These are phyloP conservation scores for Pachyseris speciosa DNA, from an alignment of 64 coral and sea anemone species.

Conservation along the genomic window DNA sequence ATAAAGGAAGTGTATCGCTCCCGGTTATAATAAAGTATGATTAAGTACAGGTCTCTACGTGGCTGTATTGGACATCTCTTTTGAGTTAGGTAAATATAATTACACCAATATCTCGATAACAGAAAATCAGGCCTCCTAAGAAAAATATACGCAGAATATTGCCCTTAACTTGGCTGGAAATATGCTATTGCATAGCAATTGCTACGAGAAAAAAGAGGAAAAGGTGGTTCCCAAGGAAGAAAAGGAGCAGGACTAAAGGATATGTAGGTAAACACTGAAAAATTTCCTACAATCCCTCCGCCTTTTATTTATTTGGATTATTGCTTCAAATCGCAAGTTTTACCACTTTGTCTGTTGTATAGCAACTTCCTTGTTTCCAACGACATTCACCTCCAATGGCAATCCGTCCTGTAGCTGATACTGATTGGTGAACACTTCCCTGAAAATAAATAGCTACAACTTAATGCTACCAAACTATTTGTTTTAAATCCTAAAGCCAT, in stretches of 20 bases:
- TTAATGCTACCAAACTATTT: background rate
- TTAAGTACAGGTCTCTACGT: no score
- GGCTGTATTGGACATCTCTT: no score
- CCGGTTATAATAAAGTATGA: no score
- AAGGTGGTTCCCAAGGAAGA: background rate
- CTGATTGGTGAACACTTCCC: slow-evolving; percentile 2
- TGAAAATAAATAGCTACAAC: background rate
- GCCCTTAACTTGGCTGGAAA: background rate
- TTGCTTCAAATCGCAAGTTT: background rate
- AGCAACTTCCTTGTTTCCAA: slow-evolving; percentile 11
- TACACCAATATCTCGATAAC: background rate
- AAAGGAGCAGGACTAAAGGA: background rate
- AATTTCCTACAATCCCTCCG: background rate
- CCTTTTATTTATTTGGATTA: background rate
- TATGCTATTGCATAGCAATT: no score
- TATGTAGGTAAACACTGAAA: background rate
- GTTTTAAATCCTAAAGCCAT: no score
- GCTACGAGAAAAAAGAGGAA: background rate
- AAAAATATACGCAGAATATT: background rate
- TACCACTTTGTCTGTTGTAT: background rate
- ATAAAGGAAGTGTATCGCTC: no score
- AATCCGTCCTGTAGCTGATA: background rate
- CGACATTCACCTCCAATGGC: slow-evolving; percentile 7
- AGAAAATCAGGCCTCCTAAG: background rate
- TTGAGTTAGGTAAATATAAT: background rate